Evolutionary conservation across 2,113 vertebrate species (phyloP), one percentile per base, ranked within the genome.

Genomic region (Meriones unguiculatus): DNA sequence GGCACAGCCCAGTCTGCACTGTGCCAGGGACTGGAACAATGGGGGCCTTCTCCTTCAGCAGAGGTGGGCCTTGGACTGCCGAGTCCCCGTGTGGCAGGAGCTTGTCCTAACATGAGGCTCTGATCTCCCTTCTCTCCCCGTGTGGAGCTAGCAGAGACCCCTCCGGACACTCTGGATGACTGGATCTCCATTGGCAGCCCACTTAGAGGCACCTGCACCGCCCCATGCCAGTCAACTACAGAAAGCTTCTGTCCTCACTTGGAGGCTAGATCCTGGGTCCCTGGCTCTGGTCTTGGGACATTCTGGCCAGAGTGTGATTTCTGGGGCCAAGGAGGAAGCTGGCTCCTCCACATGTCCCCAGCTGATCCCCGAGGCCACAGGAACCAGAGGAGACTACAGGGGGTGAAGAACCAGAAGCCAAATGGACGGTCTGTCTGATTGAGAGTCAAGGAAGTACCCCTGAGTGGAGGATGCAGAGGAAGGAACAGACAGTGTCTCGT

Each of bases 21-120:
- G 64, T 86, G 65, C 82, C 86, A 67, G 93, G 59, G 92, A 10
- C 20, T 0, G 0, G 69, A 93, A 92, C 95, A 86, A 89, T 65
- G 52, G 10, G 10, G 35, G 72, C 73, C 86, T 92, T 95, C 65
- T 95, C 65, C 73, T 88, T 62, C 52, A 1, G 25, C 82, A 20
- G 11, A 38, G 57, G 30, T 25, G 25, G 59, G 11, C 2, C 11
- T 59, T 57, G 18, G 24, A 32, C 89, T 52, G 30, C 30, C 18
- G 18, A 38, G 57, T 28, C 59, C 69, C 10, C 8, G 67, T 35
- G 14, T 10, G 64, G 8, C 10, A 8, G 30, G n/a, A 50, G 35
- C 0, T 25, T 17, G 57, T 81, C 25, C 3, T 6, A 28, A 46
- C 20, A 7, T 15, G 17, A 2, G 2, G 12, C 24, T 24, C 70